Conservation (phyloP, 1,140 invertebrate species). For the Uloborus diversus region DNA sequence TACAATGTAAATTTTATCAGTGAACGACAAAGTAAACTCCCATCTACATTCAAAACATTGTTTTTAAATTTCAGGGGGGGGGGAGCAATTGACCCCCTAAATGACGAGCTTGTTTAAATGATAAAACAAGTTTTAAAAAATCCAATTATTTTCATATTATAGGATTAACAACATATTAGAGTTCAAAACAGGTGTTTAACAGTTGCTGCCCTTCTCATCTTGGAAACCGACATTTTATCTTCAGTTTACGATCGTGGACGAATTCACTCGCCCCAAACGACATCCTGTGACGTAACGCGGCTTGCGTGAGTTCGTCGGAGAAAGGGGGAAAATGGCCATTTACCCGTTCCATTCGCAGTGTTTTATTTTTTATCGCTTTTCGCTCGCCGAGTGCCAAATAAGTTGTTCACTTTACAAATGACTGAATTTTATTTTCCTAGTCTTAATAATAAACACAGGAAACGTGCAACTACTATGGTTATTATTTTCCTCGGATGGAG, state of each 20-base stretch:
- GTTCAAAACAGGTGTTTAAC: neutral
- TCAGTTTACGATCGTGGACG: neutral
- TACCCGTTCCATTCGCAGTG: neutral
- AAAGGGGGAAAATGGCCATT: neutral
- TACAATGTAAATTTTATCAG: too few relatives aligned
- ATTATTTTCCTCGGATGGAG: neutral
- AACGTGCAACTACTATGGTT: too few relatives aligned
- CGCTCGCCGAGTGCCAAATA: slow-evolving; percentile 20
- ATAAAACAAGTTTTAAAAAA: too few relatives aligned
- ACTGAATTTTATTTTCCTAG: neutral
- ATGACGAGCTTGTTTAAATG: too few relatives aligned
- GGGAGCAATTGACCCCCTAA: too few relatives aligned
- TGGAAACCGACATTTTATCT: neutral
- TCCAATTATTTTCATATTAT: too few relatives aligned
- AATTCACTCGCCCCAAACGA: neutral
- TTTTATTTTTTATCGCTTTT: slow-evolving; percentile 21
- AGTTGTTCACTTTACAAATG: slow-evolving; percentile 22
- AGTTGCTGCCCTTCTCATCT: neutral
- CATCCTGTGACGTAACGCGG: slow-evolving; percentile 21
- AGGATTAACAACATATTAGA: too few relatives aligned
- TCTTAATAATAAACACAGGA: neutral
- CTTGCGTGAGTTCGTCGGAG: neutral
- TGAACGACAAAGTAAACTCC: too few relatives aligned
- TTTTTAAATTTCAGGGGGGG: too few relatives aligned
- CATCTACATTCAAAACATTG: too few relatives aligned